Evolutionary conservation across 2,888 invertebrate species (phyloP).

Genomic region (Apotomis capreana): DNA sequence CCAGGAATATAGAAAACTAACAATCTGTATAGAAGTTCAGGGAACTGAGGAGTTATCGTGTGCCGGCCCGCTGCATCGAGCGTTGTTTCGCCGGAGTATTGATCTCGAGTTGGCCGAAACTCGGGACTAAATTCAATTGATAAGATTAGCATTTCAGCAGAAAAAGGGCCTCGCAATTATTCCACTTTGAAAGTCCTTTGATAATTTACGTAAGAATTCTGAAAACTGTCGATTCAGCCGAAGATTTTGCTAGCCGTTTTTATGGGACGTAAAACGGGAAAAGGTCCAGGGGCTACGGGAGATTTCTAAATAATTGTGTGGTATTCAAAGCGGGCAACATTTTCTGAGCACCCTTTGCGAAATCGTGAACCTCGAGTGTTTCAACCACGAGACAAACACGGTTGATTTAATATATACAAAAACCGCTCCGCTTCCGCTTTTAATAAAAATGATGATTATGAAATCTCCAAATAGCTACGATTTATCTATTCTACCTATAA

Average conservation of each 20-base stretch:
- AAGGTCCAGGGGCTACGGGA: slow-evolving; percentile 11
- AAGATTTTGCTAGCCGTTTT: slow-evolving; percentile 19
- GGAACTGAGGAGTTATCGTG: not conserved
- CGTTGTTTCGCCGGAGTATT: slow-evolving; percentile 32
- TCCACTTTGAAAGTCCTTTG: slow-evolving; percentile 34
- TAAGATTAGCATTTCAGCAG: slow-evolving; percentile 37
- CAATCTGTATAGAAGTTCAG: slow-evolving; percentile 10
- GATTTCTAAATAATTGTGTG: slow-evolving; percentile 17
- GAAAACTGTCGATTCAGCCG: slow-evolving; percentile 29
- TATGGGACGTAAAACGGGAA: slow-evolving; percentile 10
- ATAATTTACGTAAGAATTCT: slow-evolving; percentile 32
- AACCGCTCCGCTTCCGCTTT: no score
- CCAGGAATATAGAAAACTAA: slow-evolving; percentile 4
- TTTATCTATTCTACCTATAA: no score
- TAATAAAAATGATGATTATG: no score
- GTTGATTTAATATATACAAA: not conserved
- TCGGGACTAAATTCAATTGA: slow-evolving; percentile 34
- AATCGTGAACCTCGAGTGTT: not conserved
- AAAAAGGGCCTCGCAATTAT: slow-evolving; percentile 38
- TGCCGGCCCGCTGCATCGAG: slow-evolving; percentile 49
- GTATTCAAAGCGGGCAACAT: slow-evolving; percentile 5
- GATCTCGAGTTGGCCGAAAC: slow-evolving; percentile 32
- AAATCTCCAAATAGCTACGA: no score
- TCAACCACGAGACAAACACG: not conserved
- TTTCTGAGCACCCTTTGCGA: not conserved